Percentiles rank a stretch among this genome's conserved stretches.
Evolutionary conservation across 37 sponge, comb jelly and placozoan genomes (phyloP).

Genomic region (Hexactinellida sp.): DNA sequence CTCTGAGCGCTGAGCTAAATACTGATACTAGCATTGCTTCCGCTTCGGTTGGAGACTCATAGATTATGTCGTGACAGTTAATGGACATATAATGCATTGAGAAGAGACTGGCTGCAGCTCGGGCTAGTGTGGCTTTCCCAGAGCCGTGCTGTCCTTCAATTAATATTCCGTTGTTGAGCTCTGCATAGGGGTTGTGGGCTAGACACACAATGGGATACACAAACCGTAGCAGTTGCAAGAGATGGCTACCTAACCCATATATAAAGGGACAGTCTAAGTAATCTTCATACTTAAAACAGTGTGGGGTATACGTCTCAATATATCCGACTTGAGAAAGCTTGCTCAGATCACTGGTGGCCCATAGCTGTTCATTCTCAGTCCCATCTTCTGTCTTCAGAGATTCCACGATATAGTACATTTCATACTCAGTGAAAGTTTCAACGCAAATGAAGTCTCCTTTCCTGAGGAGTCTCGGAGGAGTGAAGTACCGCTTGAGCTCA

Average conservation of each 20-base stretch:
- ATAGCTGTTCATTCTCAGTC: background rate
- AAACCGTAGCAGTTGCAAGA: background rate
- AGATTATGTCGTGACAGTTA: background rate
- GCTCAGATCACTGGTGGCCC: background rate
- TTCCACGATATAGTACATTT: background rate
- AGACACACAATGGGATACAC: background rate
- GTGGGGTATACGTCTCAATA: background rate
- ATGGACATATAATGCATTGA: background rate
- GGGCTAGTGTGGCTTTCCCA: background rate
- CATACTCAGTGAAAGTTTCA: background rate
- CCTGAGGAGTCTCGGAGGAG: background rate
- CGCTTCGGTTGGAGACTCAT: background rate
- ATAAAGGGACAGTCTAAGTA: background rate
- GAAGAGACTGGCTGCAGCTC: background rate
- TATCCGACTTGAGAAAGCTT: background rate
- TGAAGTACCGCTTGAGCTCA: background rate
- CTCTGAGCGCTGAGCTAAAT: background rate
- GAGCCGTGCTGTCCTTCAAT: background rate
- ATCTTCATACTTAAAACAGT: background rate
- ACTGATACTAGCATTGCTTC: background rate
- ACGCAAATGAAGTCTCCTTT: background rate
- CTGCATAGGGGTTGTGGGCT: background rate
- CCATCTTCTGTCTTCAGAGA: background rate
- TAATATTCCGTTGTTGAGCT: background rate
- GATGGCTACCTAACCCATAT: background rate